Conservation (phyloP, 2,113 vertebrate genomes). For the Heterochromis multidens region DNA sequence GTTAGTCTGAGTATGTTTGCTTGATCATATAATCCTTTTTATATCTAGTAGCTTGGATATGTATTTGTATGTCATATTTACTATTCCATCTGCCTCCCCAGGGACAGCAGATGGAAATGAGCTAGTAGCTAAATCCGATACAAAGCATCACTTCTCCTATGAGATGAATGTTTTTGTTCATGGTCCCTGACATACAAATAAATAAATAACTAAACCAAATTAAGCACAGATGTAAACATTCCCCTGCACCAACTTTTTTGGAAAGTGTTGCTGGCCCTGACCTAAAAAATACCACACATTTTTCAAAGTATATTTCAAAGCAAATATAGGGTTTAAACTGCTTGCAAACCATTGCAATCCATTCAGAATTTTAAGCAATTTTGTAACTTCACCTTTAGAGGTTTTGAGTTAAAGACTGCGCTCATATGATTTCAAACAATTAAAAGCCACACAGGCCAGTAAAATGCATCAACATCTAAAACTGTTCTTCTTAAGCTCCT, state of each 20-base stretch:
- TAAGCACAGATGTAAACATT: not conserved
- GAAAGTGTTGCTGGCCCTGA: not conserved
- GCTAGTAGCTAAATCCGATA: not conserved
- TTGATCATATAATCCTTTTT: not conserved
- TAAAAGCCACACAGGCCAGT: not conserved
- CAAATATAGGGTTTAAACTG: not conserved
- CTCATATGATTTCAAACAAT: not conserved
- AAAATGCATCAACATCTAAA: slow-evolving; percentile 13
- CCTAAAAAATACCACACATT: not conserved
- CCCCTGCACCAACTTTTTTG: not conserved
- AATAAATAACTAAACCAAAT: not conserved
- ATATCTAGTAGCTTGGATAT: not conserved
- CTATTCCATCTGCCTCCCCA: not conserved
- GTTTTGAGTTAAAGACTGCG: not conserved
- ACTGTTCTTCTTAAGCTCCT: not conserved
- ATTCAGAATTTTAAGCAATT: not conserved
- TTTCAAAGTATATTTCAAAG: too few relatives aligned
- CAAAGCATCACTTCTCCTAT: not conserved
- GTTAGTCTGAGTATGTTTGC: not conserved
- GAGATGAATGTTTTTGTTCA: not conserved
- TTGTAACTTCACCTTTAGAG: not conserved
- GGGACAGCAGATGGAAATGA: not conserved
- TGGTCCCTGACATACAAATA: not conserved
- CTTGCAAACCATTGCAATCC: not conserved
- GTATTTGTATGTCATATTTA: not conserved